Evolutionary conservation across 2,113 vertebrate species (phyloP).

Genomic region (Pongo abelii): DNA sequence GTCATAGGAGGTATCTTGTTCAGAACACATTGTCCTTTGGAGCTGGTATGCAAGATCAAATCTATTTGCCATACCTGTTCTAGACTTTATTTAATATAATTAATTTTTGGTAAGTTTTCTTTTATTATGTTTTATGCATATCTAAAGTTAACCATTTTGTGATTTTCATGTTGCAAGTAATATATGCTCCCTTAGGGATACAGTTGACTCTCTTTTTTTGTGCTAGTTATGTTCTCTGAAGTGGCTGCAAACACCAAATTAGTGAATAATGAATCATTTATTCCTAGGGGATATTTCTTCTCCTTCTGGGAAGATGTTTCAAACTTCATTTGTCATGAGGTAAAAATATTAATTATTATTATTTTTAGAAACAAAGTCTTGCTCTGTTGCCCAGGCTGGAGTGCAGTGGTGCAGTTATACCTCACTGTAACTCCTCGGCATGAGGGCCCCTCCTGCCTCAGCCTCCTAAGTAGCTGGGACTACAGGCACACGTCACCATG

Average conservation of each 20-base stretch:
- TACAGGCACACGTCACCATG: too few species aligned
- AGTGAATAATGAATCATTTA: background rate
- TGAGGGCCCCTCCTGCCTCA: too few species aligned
- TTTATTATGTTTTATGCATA: background rate
- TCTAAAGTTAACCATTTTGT: background rate
- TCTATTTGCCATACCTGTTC: constrained; percentile 16
- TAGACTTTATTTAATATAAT: constrained; percentile 9
- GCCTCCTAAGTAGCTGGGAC: too few species aligned
- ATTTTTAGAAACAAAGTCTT: too few species aligned
- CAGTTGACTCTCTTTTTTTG: background rate
- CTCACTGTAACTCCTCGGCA: too few species aligned
- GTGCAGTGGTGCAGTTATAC: too few species aligned
- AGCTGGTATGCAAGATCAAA: background rate
- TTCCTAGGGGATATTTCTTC: background rate
- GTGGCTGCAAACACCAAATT: background rate
- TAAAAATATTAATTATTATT: constrained; percentile 20
- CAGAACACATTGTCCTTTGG: background rate
- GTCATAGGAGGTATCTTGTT: background rate
- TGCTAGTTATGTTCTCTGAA: background rate
- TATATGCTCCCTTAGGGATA: background rate
- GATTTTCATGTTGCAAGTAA: constrained; percentile 17
- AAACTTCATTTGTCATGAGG: background rate
- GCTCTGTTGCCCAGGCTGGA: too few species aligned
- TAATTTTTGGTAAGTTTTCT: background rate
- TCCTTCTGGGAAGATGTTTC: constrained; percentile 37